Evolutionary conservation across 2,797 vertebrate genomes (phyloP).

Genomic region (Poecilia velifera): DNA sequence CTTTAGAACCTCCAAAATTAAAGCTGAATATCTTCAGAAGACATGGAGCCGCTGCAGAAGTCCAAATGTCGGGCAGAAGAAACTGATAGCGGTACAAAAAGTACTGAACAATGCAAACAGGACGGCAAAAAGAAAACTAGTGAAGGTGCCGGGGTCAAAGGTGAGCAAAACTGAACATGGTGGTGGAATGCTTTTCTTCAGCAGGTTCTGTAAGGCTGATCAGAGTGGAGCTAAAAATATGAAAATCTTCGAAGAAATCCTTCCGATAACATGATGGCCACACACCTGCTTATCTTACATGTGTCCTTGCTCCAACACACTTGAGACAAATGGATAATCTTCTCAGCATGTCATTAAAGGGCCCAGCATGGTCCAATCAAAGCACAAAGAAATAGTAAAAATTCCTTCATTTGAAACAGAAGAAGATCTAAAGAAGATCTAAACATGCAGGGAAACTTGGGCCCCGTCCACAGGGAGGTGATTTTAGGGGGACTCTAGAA

Average conservation of each 20-base stretch:
- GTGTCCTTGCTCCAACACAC: background rate
- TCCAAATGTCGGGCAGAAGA: background rate
- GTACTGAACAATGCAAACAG: background rate
- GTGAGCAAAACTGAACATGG: background rate
- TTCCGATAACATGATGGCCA: background rate
- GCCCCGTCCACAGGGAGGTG: too few relatives aligned
- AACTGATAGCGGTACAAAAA: background rate
- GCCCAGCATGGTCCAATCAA: too few relatives aligned
- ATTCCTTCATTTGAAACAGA: background rate
- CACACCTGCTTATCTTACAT: background rate
- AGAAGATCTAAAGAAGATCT: too few relatives aligned
- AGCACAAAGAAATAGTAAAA: background rate
- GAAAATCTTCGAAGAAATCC: background rate
- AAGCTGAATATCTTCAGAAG: too few relatives aligned
- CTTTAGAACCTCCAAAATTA: background rate
- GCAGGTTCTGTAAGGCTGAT: too few relatives aligned
- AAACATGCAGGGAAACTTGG: background rate
- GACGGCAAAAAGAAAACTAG: background rate
- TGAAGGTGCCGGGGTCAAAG: background rate
- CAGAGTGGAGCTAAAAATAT: too few relatives aligned
- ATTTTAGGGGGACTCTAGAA: too few relatives aligned
- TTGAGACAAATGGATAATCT: background rate
- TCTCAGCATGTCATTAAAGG: background rate
- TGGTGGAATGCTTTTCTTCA: background rate
- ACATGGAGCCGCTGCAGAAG: background rate